Base-by-base conservation (phyloP, 2,113 vertebrate species). In the Marmota flaviventris region DNA sequence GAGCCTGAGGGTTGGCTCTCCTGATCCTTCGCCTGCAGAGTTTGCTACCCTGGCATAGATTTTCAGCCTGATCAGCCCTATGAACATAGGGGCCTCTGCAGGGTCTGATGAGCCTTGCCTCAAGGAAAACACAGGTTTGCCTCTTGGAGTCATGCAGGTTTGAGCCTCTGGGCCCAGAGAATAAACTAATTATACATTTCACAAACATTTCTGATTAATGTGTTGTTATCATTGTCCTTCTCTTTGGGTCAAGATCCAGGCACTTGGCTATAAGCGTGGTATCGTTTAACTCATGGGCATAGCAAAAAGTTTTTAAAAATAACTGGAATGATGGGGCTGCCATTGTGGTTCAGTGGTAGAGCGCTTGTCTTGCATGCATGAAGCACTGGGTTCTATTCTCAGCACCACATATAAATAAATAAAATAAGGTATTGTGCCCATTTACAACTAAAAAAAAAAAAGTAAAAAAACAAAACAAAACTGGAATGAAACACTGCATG, bases 241-340 rank as follows among this genome's bases (percentile, higher is more conserved):
- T 37, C 81, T 91, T 24, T 24, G 53, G 32, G 65, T 73, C 1
- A 4, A 56, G 61, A 96, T 27, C n/a, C 61, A 32, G 63, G 79
- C 87, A 48, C 79, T 77, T 85, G 85, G 67, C 53, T 53, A 24
- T 17, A 92, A 92, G 48, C 72, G 89, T 63, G 34, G 10, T 39
- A 72, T 72, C 81, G 48, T 83, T 76, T 72, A 91, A 75, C 24
- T 63, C 75, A 63, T 5, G 83, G 75, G 67, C 85, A 94, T 5
- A 81, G 56, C 16, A 45, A 79, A 78, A 34, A 22, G 61, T 76
- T 85, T 94, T 95, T 96, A 95, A 95, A 96, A 96, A 95, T 94
- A 95, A 86, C 69, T 39, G 16, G 45, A 85, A 82, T 79, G 48
- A 95, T 45, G 45, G 45, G 45, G 45, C 8, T 45, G 45, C 8